Percentiles rank a stretch among this genome's conserved stretches.
These are phyloP conservation scores for Ceyx erithaca DNA, from an alignment of 2,797 vertebrate genomes.

Conservation along the genomic window DNA sequence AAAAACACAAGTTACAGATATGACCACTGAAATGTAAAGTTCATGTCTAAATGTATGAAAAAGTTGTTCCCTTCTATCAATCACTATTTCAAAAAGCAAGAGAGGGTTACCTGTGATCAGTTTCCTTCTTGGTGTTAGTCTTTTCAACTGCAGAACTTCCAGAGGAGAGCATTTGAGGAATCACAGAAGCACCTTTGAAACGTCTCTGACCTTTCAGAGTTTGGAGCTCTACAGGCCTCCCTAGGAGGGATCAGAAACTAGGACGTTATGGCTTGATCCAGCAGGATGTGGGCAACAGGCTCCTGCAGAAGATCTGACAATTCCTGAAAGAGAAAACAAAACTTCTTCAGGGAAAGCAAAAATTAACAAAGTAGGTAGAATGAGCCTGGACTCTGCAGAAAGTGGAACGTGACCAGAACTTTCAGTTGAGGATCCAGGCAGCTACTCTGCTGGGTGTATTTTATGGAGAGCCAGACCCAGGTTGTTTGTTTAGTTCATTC, in stretches of 20 bases:
- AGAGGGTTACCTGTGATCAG: neutral
- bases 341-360: neutral
- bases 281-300: neutral
- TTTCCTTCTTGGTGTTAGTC: neutral
- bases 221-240: neutral
- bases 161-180: neutral
- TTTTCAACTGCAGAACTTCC: neutral
- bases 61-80: neutral
- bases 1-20: neutral
- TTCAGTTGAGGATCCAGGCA: neutral
- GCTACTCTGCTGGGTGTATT: neutral
- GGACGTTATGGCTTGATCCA: neutral
- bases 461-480: neutral
- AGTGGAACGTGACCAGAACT: neutral
- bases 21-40: neutral
- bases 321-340: neutral
- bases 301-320: neutral
- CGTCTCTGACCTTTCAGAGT: neutral
- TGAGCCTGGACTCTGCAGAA: neutral
- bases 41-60: neutral
- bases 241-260: neutral
- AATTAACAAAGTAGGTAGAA: neutral
- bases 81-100: neutral
- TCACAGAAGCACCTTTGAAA: neutral
- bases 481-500: neutral